Percentiles rank a stretch among this genome's conserved stretches.
phyloP scores from a whole-genome alignment of 2,888 invertebrate species.

The Bursaphelenchus okinawaensis region DNA sequence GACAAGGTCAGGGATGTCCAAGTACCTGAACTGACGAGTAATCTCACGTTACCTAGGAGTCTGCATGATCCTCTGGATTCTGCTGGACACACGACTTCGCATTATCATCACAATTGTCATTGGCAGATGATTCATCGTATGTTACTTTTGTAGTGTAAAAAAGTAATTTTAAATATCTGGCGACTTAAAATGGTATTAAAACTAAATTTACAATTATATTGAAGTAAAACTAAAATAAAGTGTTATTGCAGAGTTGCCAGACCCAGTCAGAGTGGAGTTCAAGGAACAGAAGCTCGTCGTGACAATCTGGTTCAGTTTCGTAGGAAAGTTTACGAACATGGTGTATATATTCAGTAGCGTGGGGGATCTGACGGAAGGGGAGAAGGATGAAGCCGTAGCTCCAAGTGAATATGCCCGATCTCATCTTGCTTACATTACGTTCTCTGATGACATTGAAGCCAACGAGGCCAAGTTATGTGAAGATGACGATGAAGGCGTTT shows the following conservation, averaged over 20 bases:
- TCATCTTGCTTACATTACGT: conserved; percentile 46
- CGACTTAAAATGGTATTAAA: no score
- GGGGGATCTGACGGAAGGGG: conserved; percentile 30
- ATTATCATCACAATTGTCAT: conserved; percentile 51
- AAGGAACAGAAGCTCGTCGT: conserved; percentile 35
- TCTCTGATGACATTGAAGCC: conserved; percentile 37
- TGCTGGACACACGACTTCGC: conserved; percentile 54
- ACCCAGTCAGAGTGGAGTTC: conserved; percentile 46
- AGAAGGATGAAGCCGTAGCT: conserved; percentile 19
- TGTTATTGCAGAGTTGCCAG: conserved; percentile 47
- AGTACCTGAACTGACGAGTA: conserved; percentile 59
- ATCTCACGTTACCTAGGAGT: conserved; percentile 56
- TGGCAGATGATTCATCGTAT: conserved; percentile 56
- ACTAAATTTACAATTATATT: no score
- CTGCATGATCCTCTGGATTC: conserved; percentile 57
- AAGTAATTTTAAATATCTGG: no score
- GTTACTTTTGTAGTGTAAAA: not conserved
- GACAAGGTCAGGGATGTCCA: conserved; percentile 53
- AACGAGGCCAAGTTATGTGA: conserved; percentile 34
- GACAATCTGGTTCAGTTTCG: conserved; percentile 56
- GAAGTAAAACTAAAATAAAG: not conserved
- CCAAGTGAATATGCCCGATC: conserved; percentile 35
- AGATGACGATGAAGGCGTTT: conserved; percentile 53
- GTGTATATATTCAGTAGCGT: conserved; percentile 53
- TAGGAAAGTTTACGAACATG: conserved; percentile 56